Base-by-base conservation (phyloP, 2,888 invertebrate species). In the Miltochrista miniata region DNA sequence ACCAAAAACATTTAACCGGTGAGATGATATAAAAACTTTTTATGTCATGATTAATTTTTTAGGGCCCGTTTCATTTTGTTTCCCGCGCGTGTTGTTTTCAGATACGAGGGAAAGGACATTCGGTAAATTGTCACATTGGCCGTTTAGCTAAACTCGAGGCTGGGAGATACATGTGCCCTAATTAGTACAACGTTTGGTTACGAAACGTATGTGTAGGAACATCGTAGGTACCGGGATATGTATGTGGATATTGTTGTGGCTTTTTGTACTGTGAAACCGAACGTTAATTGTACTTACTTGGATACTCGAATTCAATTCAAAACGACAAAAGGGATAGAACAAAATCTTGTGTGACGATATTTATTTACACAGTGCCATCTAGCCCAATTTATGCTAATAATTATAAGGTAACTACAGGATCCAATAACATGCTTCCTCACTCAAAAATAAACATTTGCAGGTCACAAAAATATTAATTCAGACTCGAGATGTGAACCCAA, bases 181-280 rank as follows among this genome's bases (percentile, higher is more conserved):
- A 70, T 70, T 70, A 69, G 57, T 48, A 52, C 56, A 44, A 42
- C 48, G 57, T 63, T 64, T 67, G 64, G 62, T 64, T 61, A 64
- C 59, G 48, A 24, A 4, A 24, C 18, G 18, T 24, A n/a, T n/a
- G 18, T 24, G 18, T 24, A 24, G 18, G 18, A n/a, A n/a, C n/a
- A n/a, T n/a, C n/a, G n/a, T 24, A 24, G 18, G 5, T 44, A 35
- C 24, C 12, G n/a, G 36, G 44, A 45, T 48, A 54, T 56, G 50
- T 42, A 55, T 50, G 43, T 48, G 41, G 35, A 35, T 56, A 38
- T 13, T 41, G 18, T 24, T 33, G 48, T 12, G 31, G 37, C 33
- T 52, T 59, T 56, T 36, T 49, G 18, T 36, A 35, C 38, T 43
- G 49, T 42, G 46, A 34, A 49, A 42, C 37, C 42, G 5, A 24